These are phyloP conservation scores for Gopherus flavomarginatus DNA, from an alignment of 2,113 vertebrate species.

Conservation along the genomic window DNA sequence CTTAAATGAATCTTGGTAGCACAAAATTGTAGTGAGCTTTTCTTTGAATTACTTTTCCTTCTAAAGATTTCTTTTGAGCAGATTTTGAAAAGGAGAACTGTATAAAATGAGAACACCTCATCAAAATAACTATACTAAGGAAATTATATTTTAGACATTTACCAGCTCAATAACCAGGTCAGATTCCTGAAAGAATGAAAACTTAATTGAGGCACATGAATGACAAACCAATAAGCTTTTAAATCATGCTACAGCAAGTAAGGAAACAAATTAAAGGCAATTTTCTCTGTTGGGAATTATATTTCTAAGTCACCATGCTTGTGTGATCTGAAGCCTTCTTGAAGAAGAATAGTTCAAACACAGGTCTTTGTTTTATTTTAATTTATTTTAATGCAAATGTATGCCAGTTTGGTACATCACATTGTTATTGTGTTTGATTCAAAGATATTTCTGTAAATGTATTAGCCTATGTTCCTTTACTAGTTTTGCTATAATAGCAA, in stretches of 20 bases:
- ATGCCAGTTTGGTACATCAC: background rate
- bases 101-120: conserved; percentile 62
- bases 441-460: background rate
- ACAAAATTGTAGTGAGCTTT: background rate
- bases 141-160: conserved; percentile 22
- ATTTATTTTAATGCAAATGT: background rate
- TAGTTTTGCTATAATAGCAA: conserved; percentile 17
- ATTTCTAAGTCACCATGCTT: conserved; percentile 14
- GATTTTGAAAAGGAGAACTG: conserved; percentile 17
- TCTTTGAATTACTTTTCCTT: background rate
- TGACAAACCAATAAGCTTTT: conserved; percentile 75
- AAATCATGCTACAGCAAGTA: conserved; percentile 44
- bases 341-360: conserved; percentile 13
- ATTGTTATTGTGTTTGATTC: conserved; percentile 29
- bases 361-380: background rate
- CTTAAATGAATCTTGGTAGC: background rate
- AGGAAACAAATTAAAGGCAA: conserved; percentile 36
- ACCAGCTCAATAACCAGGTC: conserved; percentile 65
- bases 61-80: background rate
- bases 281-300: conserved; percentile 43
- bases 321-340: conserved; percentile 25
- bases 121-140: conserved; percentile 62
- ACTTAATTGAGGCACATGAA: conserved; percentile 66
- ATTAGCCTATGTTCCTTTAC: background rate
- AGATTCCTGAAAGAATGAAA: conserved; percentile 62